A percentile compares a stretch with the other conserved stretches of the same genome.
phyloP scores from a whole-genome alignment of 2,113 vertebrate species.

The Orcinus orca region DNA sequence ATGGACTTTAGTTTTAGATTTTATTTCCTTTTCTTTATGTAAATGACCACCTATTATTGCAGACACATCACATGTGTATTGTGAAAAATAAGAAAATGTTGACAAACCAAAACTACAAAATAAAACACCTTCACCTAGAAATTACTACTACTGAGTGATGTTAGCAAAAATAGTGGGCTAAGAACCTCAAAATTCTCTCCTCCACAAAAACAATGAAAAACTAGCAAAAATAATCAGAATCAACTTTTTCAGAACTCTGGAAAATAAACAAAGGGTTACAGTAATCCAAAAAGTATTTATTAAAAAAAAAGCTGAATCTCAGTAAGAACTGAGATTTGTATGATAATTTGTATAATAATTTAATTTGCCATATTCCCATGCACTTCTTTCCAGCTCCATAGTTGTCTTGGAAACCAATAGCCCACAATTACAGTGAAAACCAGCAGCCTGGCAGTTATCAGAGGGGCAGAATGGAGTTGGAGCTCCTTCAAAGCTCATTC shows the following conservation, averaged over 20 bases:
- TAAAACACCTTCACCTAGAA: not conserved
- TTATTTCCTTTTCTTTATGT: not conserved
- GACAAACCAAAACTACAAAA: constrained; percentile 28
- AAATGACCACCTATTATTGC: not conserved
- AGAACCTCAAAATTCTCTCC: not conserved
- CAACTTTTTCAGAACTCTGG: not conserved
- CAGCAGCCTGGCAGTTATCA: not conserved
- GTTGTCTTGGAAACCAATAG: constrained; percentile 15
- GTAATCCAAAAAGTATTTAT: not conserved
- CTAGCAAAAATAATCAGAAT: not conserved
- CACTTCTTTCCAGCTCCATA: not conserved
- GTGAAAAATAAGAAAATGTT: constrained; percentile 16
- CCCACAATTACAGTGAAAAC: not conserved
- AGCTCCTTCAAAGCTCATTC: not conserved
- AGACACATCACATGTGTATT: not conserved
- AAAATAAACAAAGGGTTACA: not conserved
- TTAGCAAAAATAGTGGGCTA: not conserved
- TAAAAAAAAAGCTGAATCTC: constrained; percentile 22
- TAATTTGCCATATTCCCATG: not conserved
- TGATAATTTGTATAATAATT: not conserved
- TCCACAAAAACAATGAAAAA: not conserved
- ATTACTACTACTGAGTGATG: not conserved
- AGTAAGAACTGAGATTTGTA: constrained; percentile 6
- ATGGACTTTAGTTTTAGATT: constrained; percentile 3
- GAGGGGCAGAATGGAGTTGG: not conserved